phyloP scores from a whole-genome alignment of 2,113 vertebrate genomes.

The Lanius ludovicianus region DNA sequence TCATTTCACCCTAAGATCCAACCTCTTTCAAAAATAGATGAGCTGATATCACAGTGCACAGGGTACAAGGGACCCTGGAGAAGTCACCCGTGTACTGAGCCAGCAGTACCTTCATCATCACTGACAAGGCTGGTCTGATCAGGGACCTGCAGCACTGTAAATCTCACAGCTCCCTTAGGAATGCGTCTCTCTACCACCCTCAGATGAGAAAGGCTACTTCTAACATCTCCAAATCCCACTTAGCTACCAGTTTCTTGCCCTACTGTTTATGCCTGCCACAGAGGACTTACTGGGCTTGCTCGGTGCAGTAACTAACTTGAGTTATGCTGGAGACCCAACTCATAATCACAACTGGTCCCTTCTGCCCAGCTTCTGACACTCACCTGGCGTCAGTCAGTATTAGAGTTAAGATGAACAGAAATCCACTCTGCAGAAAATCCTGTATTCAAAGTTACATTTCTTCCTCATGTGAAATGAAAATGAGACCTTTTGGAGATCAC shows the following conservation, averaged over 20 bases:
- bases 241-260: background rate
- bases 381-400: fast-evolving
- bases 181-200: background rate
- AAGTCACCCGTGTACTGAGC: background rate
- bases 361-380: background rate
- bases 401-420: background rate
- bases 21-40: constrained; percentile 38
- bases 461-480: background rate
- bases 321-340: background rate
- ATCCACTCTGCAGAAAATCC: background rate
- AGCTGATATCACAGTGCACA: background rate
- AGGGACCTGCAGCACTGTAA: background rate
- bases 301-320: background rate
- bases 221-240: background rate
- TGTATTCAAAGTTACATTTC: background rate
- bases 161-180: background rate
- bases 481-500: background rate
- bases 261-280: background rate
- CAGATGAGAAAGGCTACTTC: background rate
- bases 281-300: background rate
- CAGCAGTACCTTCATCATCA: background rate
- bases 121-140: background rate
- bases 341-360: background rate
- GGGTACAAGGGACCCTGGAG: background rate
- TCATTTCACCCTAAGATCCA: background rate